Evolutionary conservation across 1,140 invertebrate genomes (phyloP).

Genomic region (Apis florea): DNA sequence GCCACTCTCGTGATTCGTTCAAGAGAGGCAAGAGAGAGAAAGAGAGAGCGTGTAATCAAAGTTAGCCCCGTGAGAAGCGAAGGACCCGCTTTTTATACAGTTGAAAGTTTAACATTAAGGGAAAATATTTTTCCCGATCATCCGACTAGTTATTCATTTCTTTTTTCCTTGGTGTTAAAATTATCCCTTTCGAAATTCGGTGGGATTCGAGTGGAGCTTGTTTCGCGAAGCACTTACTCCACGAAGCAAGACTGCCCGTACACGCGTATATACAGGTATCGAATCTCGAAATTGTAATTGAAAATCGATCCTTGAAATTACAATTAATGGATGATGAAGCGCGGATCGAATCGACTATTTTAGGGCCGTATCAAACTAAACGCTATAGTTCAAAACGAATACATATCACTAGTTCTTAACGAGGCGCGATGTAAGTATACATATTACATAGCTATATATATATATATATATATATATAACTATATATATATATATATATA

Average conservation of each 20-base stretch:
- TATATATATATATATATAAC: slow-evolving; percentile 34
- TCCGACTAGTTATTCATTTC: not conserved
- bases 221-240: not conserved
- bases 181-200: not conserved
- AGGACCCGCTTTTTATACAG: not conserved
- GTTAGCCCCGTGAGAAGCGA: no score
- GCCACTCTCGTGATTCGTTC: not conserved
- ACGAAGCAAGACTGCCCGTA: slow-evolving; percentile 35
- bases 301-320: slow-evolving; percentile 9
- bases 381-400: slow-evolving; percentile 70
- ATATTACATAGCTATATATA: no score
- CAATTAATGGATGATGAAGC: not conserved
- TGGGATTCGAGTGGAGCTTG: not conserved
- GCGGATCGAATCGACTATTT: slow-evolving; percentile 39
- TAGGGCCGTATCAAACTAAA: slow-evolving; percentile 66
- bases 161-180: not conserved
- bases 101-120: not conserved
- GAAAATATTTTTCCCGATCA: slow-evolving; percentile 16
- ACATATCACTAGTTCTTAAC: slow-evolving; percentile 70
- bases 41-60: slow-evolving; percentile 10
- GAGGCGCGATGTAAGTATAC: slow-evolving; percentile 47
- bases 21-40: not conserved
- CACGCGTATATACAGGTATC: not conserved
- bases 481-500: slow-evolving; percentile 38
- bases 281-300: not conserved